These are phyloP conservation scores for Girardinus metallicus DNA, from an alignment of 2,797 vertebrate species.

Conservation along the genomic window DNA sequence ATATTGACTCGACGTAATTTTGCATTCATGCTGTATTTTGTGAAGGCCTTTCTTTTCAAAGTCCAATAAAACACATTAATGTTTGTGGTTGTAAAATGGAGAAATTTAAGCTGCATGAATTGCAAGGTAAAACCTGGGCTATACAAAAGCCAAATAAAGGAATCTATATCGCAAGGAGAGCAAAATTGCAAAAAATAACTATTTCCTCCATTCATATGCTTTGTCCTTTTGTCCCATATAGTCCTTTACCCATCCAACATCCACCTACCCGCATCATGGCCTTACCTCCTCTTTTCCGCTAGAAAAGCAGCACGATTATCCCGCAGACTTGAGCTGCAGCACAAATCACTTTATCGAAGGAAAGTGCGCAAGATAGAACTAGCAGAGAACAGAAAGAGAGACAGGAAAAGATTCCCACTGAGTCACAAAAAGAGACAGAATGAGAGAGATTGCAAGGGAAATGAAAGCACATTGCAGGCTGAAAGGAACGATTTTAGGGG, in stretches of 20 bases:
- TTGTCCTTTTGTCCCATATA: slow-evolving; percentile 59
- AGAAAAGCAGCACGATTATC: slow-evolving; percentile 81
- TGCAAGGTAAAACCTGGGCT: slow-evolving; percentile 22
- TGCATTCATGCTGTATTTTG: background rate
- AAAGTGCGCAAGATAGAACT: slow-evolving; percentile 68
- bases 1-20: background rate
- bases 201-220: slow-evolving; percentile 55
- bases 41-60: background rate
- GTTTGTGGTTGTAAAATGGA: background rate
- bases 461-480: slow-evolving; percentile 61
- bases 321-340: slow-evolving; percentile 84
- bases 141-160: slow-evolving; percentile 62
- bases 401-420: slow-evolving; percentile 71
- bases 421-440: slow-evolving; percentile 63
- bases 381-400: slow-evolving; percentile 39
- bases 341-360: slow-evolving; percentile 84
- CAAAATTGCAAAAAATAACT: slow-evolving; percentile 41
- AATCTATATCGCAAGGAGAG: slow-evolving; percentile 50
- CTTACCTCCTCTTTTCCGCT: slow-evolving; percentile 48
- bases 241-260: slow-evolving; percentile 21
- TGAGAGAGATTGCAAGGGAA: slow-evolving; percentile 57
- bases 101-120: background rate
- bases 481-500: slow-evolving; percentile 44
- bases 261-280: slow-evolving; percentile 22
- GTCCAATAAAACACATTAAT: background rate